Evolutionary conservation across 2,113 vertebrate genomes (phyloP), one percentile per base, ranked within the genome.

Genomic region (Myotis davidii): DNA sequence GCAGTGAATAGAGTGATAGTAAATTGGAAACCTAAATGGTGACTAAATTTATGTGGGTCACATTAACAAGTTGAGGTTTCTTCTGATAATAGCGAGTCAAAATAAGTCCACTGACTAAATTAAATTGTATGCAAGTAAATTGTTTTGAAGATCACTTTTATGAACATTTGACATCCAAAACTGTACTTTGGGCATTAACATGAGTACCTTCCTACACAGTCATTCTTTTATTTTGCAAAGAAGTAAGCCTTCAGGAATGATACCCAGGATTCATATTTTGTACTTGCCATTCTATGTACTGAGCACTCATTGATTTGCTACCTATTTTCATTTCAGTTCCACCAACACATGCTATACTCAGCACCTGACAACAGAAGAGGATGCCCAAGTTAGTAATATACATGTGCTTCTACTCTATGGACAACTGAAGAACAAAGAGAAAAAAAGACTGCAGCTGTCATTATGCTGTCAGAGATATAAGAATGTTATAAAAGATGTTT

Each of bases 401-500:
- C n/a, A 52, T 84, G 56, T 52, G 61, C 6, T 64, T 61, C 50
- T 74, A 32, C 32, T 74, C 64, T 81, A 56, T 94, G 78, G 77
- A 95, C 90, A 93, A 90, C 2, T 69, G 54, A 92, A 85, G 87
- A 84, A 45, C 65, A 90, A 90, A 85, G 48, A 77, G 37, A 42
- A 74, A 48, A 87, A 87, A 93, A 92, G 93, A 78, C 5, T 64
- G 5, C 27, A 85, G 77, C 77, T 96, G 92, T 69, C 76, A 39
- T 82, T 85, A 61, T 70, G 76, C 67, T 90, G 81, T 91, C 92
- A 82, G 52, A 90, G 84, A 90, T 93, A 90, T 65, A 2, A 3
- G 50, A 92, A 92, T 77, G 32, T 88, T 82, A 82, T 74, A 69
- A 88, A 81, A 96, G 81, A 56, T 70, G 95, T 88, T 78, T 69